Conservation (phyloP, 2,113 vertebrate genomes). For the Sigmodon hispidus region DNA sequence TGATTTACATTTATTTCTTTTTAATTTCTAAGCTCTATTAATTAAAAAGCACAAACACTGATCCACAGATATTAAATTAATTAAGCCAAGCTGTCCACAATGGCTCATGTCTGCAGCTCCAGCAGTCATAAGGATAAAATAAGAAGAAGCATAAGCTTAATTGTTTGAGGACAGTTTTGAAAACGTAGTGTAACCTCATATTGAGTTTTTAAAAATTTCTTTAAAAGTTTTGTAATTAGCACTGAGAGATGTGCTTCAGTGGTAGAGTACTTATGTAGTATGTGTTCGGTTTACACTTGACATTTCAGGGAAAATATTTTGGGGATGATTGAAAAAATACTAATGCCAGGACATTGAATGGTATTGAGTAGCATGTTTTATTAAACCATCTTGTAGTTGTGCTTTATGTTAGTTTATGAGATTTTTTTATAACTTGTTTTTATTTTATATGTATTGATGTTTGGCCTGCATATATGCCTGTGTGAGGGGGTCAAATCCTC, state of each 20-base stretch:
- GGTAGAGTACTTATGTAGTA: background rate
- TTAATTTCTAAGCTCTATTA: background rate
- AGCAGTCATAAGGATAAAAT: background rate
- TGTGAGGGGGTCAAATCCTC: background rate
- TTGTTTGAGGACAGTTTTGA: background rate
- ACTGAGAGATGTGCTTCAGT: background rate
- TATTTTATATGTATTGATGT: background rate
- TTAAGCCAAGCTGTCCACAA: background rate
- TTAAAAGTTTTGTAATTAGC: background rate
- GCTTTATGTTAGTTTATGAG: background rate
- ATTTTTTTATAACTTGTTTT: background rate
- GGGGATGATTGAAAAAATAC: background rate
- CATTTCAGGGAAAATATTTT: background rate
- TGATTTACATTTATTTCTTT: background rate
- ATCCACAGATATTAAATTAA: background rate
- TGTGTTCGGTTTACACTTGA: background rate
- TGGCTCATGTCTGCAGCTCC: background rate
- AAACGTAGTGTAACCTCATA: background rate
- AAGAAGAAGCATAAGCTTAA: background rate
- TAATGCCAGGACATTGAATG: background rate
- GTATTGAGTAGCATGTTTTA: background rate
- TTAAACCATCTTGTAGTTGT: background rate
- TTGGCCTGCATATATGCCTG: background rate
- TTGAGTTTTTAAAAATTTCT: background rate
- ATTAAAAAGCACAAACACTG: background rate